Evolutionary conservation across 2,888 invertebrate species (phyloP), one percentile per base, ranked within the genome.

Genomic region (Craniophora ligustri): DNA sequence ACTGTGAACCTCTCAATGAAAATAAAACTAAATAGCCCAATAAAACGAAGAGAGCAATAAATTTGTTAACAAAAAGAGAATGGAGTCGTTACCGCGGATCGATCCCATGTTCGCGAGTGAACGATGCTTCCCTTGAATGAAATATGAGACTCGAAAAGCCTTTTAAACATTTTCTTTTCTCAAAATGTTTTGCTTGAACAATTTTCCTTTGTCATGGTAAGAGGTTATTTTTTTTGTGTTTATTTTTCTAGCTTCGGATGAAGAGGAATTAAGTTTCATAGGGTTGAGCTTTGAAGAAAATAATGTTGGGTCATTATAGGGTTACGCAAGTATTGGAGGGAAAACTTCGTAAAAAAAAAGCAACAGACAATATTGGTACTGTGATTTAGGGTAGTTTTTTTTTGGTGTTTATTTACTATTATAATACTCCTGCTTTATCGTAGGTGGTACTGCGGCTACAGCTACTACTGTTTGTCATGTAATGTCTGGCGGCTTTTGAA

Each of bases 141-240:
- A 72, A 72, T 68, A 72, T 73, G 56, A 73, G 58, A 67, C 57
- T 59, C 19, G 38, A 42, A 61, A 72, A 72, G 40, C 51, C 60
- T 72, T 72, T 72, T 72, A 69, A 69, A 69, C 51, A 63, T 61
- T 69, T 66, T 60, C 62, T 63, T 56, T 45, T 5, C 41, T 34
- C 2, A 41, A 45, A 57, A 40, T 50, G 46, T 45, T 62, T 55
- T 49, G 16, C 32, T 55, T 45, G 5, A 44, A 57, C 8, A 42
- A 28, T 41, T 56, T 50, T 35, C 34, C 39, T 54, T 50, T 50
- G 32, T 30, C n/a, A 36, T 13, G 19, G 32, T 36, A 15, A 15
- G 8, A 18, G 6, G 7, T 34, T 47, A 8, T 48, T 55, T 44
- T 42, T 36, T 31, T 13, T 8, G 28, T 19, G 23, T 58, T 32